phyloP scores from a whole-genome alignment of 53 echinoderm and acorn worm genomes.

The Luidia sarsii region DNA sequence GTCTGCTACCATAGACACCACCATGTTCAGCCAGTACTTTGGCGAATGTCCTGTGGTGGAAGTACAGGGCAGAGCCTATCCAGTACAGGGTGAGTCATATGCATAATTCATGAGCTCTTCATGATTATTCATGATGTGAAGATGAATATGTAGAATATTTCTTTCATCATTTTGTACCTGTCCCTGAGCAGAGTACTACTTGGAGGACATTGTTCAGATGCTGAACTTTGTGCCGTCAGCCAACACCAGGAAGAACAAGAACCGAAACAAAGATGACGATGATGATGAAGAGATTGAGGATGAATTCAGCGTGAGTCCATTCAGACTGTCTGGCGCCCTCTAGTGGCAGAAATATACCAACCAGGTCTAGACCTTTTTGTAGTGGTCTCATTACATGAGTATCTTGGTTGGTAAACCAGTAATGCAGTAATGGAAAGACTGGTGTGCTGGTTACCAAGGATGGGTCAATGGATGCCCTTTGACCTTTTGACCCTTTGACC shows the following conservation, averaged over 20 bases:
- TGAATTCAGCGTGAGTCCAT: slow-evolving; percentile 35
- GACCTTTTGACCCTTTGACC: no score
- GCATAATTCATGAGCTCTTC: no score
- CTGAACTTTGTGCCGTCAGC: slow-evolving; percentile 84
- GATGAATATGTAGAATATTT: background rate
- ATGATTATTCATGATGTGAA: background rate
- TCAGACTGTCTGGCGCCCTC: no score
- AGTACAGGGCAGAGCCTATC: slow-evolving; percentile 81
- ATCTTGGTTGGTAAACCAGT: no score
- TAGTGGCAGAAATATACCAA: no score
- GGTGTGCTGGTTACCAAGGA: no score
- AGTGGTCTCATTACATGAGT: no score
- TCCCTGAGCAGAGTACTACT: slow-evolving; percentile 77
- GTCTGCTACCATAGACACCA: slow-evolving; percentile 97
- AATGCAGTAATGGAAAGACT: no score
- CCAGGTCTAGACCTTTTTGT: no score
- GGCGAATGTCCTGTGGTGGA: slow-evolving; percentile 88
- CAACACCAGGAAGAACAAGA: slow-evolving; percentile 64
- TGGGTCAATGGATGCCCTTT: no score
- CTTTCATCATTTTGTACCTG: background rate
- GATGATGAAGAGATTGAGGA: slow-evolving; percentile 75
- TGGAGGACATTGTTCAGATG: slow-evolving; percentile 97
- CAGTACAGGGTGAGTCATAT: slow-evolving; percentile 79
- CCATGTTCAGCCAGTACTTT: slow-evolving; percentile 94
- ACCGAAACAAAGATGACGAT: slow-evolving; percentile 64